Base-by-base conservation (phyloP, 2,113 vertebrate genomes). In the Pampusana beccarii region DNA sequence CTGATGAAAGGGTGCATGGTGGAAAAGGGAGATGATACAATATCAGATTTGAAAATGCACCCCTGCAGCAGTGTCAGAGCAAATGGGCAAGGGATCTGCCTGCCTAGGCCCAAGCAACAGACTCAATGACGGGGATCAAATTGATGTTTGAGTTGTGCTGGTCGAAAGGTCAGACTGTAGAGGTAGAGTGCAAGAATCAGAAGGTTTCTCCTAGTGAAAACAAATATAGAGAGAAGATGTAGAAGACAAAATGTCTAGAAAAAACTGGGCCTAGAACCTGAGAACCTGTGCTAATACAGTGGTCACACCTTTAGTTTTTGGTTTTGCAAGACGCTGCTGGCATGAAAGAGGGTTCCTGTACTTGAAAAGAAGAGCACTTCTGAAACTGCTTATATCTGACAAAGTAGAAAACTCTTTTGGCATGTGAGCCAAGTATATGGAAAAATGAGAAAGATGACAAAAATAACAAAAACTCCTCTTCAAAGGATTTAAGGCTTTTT, bases 101-200 rank as follows among this genome's bases (percentile, higher is more conserved):
- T 54, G 46, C 25, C 42, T 53, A 48, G 26, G 31, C 57, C 17
- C 16, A 48, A 65, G 40, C 64, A 89, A 71, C 23, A 74, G 46
- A 31, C 18, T 42, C 29, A 13, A 0, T 23, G 42, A 38, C 79
- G 34, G 24, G 1, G 34, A 74, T 79, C 1, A 2, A 9, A 48
- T 34, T 25, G 57, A 38, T 21, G 33, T n/a, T 53, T 53, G 33
- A 54, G 7, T 16, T 86, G 71, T 50, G 66, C 33, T 72, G 18
- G 12, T 51, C 1, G 3, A 86, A 93, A 84, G 25, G 58, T 58
- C 10, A 21, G 29, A 38, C 23, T n/a, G 15, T 18, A 50, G 31
- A 89, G 34, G 15, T 2, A 3, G 46, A 65, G 10, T 29, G 25
- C 15, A 61, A 72, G 62, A 53, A 57, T 36, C n/a, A 61, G 24